phyloP scores from a whole-genome alignment of 2,888 invertebrate genomes.

The Syritta pipiens region DNA sequence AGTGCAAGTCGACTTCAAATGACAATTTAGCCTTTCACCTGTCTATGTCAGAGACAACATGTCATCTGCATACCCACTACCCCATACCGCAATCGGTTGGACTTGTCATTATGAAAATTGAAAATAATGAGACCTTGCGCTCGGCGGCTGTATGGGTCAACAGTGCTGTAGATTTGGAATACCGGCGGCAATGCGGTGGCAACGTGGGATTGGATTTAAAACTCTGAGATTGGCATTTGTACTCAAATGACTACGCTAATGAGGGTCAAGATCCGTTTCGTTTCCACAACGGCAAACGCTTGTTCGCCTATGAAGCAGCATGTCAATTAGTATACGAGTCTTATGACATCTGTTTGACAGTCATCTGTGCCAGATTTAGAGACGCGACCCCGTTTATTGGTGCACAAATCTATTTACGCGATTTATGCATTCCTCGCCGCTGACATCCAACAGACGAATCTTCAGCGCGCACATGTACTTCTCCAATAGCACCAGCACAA shows the following conservation, averaged over 20 bases:
- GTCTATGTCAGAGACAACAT: slow-evolving; percentile 20
- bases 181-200: slow-evolving; percentile 18
- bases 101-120: slow-evolving; percentile 53
- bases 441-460: too few relatives aligned
- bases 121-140: slow-evolving; percentile 50
- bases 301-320: slow-evolving; percentile 1
- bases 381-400: too few relatives aligned
- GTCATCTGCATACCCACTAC: slow-evolving; percentile 55
- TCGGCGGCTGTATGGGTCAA: slow-evolving; percentile 7
- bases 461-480: too few relatives aligned
- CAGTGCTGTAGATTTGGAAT: slow-evolving; percentile 22
- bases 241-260: slow-evolving; percentile 31
- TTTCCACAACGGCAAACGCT: too few relatives aligned
- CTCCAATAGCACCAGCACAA: not conserved
- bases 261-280: slow-evolving; percentile 26
- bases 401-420: too few relatives aligned
- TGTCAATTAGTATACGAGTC: slow-evolving; percentile 40
- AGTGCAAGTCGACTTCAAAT: slow-evolving; percentile 15
- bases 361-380: too few relatives aligned
- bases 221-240: slow-evolving; percentile 16
- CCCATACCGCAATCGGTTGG: too few relatives aligned
- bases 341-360: too few relatives aligned
- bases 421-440: too few relatives aligned
- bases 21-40: slow-evolving; percentile 63
- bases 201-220: slow-evolving; percentile 20